Conservation (phyloP, 1,140 invertebrate genomes). For the Vanessa atalanta region DNA sequence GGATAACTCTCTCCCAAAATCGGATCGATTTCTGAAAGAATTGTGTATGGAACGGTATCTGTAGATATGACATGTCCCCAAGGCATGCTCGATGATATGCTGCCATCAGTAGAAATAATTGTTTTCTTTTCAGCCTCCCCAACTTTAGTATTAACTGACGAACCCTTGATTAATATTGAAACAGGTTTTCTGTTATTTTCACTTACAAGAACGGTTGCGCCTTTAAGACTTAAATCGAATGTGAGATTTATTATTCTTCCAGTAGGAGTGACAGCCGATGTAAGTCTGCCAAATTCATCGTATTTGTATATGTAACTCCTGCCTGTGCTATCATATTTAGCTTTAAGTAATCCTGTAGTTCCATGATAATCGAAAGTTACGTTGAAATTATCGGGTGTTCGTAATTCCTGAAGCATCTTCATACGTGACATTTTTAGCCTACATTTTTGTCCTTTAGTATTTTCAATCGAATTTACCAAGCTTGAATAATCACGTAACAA, state of each 20-base stretch:
- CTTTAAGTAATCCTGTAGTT: conserved; percentile 92
- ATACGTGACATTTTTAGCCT: conserved; percentile 93
- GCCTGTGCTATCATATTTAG: conserved; percentile 93
- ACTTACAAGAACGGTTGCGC: conserved; percentile 91
- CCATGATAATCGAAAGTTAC: conserved; percentile 96
- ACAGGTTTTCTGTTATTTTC: conserved; percentile 91
- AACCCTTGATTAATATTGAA: conserved; percentile 93
- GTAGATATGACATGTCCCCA: conserved; percentile 92
- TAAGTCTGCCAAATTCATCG: conserved; percentile 95
- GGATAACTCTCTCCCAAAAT: conserved; percentile 93
- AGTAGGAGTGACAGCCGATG: conserved; percentile 94
- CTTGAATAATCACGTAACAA: conserved; percentile 93
- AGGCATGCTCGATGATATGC: conserved; percentile 88
- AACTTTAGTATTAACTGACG: conserved; percentile 89
- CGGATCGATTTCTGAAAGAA: conserved; percentile 91
- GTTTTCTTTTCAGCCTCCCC: conserved; percentile 91
- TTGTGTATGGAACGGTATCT: conserved; percentile 91
- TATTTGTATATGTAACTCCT: conserved; percentile 97
- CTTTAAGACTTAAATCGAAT: conserved; percentile 93
- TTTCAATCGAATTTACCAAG: conserved; percentile 95
- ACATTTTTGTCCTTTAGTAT: conserved; percentile 96
- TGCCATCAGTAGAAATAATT: conserved; percentile 90
- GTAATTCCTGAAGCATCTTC: conserved; percentile 93
- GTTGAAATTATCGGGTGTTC: conserved; percentile 94
- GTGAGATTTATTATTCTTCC: conserved; percentile 92